Evolutionary conservation across 2,113 vertebrate species (phyloP), one percentile per base, ranked within the genome.

Genomic region (Phylloscopus trochilus): DNA sequence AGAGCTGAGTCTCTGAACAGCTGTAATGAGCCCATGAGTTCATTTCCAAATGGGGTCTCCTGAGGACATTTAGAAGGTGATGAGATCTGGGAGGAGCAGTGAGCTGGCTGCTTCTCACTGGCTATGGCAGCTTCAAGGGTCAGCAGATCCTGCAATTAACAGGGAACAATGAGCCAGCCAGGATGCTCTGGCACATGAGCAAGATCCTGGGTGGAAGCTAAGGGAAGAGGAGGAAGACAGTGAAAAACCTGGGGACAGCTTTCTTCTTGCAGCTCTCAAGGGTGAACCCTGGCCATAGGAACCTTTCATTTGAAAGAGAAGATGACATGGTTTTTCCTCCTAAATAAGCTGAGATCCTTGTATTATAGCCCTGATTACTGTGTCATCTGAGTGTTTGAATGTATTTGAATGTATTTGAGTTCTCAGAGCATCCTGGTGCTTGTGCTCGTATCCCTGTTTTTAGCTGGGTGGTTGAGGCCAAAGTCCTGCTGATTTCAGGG

Each of bases 11-110:
- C 63, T 95, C 79, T 77, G 56, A 82, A 56, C 26, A 72, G 58
- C 77, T 95, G 69, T n/a, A 91, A 24, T 74, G 60, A 77, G 28
- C 30, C 52, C 20, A 28, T 63, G 64, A 41, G 39, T 84, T 95
- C 18, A 56, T 78, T 94, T 92, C 67, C 35, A 52, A 43, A 55
- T 58, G 26, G 12, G 11, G 5, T 85, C 43, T 81, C 37, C 55
- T 73, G 69, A 86, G 89, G 95, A 35, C 16, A n/a, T 89, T 56
- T 90, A 79, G 72, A 63, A 67, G 51, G 27, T 73, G 41, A 10
- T 62, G 35, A 41, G 30, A 33, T 66, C 89, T 68, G 30, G 85
- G 89, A 70, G 47, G 66, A 83, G 56, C 73, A 78, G 52, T 19
- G 37, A 87, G 33, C 39, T 96, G 51, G 26, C 56, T 73, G 46